Conservation (phyloP, 2,797 vertebrate species). For the Oryzias sinensis region DNA sequence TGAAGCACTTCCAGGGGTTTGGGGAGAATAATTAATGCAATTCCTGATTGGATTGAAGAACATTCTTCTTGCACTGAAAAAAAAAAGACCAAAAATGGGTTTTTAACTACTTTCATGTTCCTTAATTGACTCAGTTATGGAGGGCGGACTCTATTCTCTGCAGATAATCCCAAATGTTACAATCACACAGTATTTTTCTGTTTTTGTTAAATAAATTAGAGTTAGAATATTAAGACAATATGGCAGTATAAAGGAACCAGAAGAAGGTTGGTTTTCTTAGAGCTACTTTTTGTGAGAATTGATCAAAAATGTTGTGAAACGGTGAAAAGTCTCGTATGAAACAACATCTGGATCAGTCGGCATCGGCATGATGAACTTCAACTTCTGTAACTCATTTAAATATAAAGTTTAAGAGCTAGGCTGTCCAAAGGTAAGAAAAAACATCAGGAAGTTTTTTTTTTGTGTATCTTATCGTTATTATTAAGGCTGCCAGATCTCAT, state of each 20-base stretch:
- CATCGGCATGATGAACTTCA: no score
- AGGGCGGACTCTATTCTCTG: slow-evolving; percentile 20
- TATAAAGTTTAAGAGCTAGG: no score
- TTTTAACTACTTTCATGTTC: slow-evolving; percentile 39
- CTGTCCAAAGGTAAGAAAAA: no score
- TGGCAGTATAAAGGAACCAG: slow-evolving; percentile 24
- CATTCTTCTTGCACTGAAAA: slow-evolving; percentile 8
- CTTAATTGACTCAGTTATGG: slow-evolving; percentile 46
- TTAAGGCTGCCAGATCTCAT: no score
- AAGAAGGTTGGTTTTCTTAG: neutral
- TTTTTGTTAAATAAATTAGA: slow-evolving; percentile 34
- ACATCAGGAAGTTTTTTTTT: no score
- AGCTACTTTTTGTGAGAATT: no score
- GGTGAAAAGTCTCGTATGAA: no score
- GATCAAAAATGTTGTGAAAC: no score
- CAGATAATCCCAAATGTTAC: slow-evolving; percentile 26
- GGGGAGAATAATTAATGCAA: slow-evolving; percentile 30
- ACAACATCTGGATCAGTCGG: no score
- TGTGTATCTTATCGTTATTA: no score
- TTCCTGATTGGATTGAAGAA: slow-evolving; percentile 29
- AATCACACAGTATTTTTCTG: slow-evolving; percentile 31
- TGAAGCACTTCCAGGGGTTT: slow-evolving; percentile 19
- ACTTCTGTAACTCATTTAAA: no score
- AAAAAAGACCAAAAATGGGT: slow-evolving; percentile 30
- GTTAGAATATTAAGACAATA: slow-evolving; percentile 4